Evolutionary conservation across 2,113 vertebrate species (phyloP).

Genomic region (Pterocles gutturalis): DNA sequence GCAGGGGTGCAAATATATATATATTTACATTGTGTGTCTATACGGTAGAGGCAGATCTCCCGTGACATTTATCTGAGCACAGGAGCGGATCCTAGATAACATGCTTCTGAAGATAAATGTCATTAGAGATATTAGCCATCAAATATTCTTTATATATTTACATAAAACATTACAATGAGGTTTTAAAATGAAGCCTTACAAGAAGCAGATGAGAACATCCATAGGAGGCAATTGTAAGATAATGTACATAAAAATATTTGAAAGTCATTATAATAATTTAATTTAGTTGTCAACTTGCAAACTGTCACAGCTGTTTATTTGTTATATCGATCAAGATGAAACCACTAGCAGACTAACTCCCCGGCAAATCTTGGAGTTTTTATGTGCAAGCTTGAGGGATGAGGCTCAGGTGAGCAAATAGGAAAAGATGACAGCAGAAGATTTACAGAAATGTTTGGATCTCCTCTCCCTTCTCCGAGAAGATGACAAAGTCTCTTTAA

Average conservation of each 20-base stretch:
- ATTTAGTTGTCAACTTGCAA: not conserved
- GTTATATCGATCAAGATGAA: not conserved
- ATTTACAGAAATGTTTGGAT: not conserved
- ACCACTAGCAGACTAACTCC: not conserved
- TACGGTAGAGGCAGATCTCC: slow-evolving; percentile 8
- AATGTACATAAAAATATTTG: not conserved
- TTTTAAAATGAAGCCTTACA: slow-evolving; percentile 13
- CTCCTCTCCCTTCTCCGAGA: accelerated
- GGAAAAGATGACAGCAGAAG: not conserved
- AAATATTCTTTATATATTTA: slow-evolving; percentile 59
- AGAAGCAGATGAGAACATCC: not conserved
- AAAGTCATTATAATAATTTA: slow-evolving; percentile 5
- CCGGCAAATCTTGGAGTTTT: not conserved
- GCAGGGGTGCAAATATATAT: slow-evolving; percentile 16
- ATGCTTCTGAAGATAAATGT: slow-evolving; percentile 37
- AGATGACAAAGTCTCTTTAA: not conserved
- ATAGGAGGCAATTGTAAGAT: not conserved
- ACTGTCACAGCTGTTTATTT: not conserved
- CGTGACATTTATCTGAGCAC: slow-evolving; percentile 57
- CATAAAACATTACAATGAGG: slow-evolving; percentile 54
- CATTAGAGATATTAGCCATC: slow-evolving; percentile 47
- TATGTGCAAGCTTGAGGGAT: not conserved
- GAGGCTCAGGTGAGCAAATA: not conserved
- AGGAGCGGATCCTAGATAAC: slow-evolving; percentile 47
- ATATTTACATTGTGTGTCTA: slow-evolving; percentile 28